Conservation (phyloP, 2,113 vertebrate species). For the Dasypus novemcinctus region DNA sequence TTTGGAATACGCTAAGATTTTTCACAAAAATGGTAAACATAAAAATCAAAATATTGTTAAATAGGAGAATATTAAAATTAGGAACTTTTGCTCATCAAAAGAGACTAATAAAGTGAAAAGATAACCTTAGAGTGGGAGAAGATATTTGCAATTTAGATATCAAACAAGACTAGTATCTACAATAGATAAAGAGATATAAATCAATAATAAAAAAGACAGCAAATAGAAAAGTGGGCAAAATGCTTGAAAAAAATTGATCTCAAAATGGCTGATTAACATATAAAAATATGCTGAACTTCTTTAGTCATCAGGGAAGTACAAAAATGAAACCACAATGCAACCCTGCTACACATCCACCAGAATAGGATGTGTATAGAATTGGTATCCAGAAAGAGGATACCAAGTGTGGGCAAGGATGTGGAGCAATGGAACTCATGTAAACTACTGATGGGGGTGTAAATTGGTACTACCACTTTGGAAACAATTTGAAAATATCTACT, state of each 20-base stretch:
- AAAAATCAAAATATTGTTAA: background rate
- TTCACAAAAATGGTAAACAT: background rate
- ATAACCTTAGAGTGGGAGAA: background rate
- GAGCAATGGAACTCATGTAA: background rate
- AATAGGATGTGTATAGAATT: too few relatives aligned
- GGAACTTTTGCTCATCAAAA: background rate
- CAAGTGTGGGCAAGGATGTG: background rate
- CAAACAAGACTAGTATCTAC: background rate
- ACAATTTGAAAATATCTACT: background rate
- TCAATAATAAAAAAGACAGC: too few relatives aligned
- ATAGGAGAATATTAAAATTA: background rate
- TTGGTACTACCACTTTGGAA: background rate
- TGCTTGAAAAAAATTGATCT: background rate
- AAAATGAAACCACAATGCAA: background rate
- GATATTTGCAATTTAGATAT: background rate
- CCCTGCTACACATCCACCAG: background rate
- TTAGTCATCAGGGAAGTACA: background rate
- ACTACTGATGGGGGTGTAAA: background rate
- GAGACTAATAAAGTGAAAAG: background rate
- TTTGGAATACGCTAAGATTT: background rate
- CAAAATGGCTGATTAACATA: background rate
- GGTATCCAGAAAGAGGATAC: background rate
- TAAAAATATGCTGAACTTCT: background rate
- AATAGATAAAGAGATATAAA: background rate
- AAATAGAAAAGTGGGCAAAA: background rate